A percentile compares a stretch with the other conserved stretches of the same genome.
phyloP scores from a whole-genome alignment of 2,113 vertebrate species.

The Strigops habroptila region DNA sequence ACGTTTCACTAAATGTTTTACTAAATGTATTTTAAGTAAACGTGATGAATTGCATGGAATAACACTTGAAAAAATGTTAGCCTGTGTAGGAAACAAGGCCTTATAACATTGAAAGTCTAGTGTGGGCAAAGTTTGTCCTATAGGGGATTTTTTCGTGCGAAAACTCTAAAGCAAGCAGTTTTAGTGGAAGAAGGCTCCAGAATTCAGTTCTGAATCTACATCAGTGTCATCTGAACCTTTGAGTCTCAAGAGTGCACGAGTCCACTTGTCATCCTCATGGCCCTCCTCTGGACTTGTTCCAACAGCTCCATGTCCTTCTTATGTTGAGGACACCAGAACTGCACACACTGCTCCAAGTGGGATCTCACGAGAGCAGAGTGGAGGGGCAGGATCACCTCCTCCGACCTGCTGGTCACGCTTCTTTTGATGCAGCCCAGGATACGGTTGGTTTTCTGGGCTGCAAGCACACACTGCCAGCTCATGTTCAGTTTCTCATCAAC shows the following conservation, averaged over 20 bases:
- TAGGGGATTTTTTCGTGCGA: not conserved
- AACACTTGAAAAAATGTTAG: not conserved
- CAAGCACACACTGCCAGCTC: not conserved
- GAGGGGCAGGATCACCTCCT: not conserved
- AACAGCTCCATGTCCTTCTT: not conserved
- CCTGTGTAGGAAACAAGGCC: not conserved
- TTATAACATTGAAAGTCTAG: not conserved
- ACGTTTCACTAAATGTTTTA: constrained; percentile 18
- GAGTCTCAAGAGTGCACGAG: not conserved
- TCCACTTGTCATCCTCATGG: not conserved
- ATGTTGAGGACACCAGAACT: not conserved
- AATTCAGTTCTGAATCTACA: not conserved
- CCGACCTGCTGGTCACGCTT: fast-evolving
- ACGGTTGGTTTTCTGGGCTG: not conserved
- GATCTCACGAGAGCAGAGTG: not conserved
- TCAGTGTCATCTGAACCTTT: not conserved
- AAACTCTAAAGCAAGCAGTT: not conserved
- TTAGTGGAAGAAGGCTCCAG: not conserved
- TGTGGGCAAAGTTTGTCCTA: not conserved
- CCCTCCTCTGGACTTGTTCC: not conserved
- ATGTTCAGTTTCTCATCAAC: not conserved
- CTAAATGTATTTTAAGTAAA: constrained; percentile 44
- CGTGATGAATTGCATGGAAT: not conserved
- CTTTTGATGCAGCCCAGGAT: not conserved
- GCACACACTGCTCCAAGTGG: not conserved